Evolutionary conservation across 2,113 vertebrate species (phyloP), one percentile per base, ranked within the genome.

Genomic region (Calyptomena viridis): DNA sequence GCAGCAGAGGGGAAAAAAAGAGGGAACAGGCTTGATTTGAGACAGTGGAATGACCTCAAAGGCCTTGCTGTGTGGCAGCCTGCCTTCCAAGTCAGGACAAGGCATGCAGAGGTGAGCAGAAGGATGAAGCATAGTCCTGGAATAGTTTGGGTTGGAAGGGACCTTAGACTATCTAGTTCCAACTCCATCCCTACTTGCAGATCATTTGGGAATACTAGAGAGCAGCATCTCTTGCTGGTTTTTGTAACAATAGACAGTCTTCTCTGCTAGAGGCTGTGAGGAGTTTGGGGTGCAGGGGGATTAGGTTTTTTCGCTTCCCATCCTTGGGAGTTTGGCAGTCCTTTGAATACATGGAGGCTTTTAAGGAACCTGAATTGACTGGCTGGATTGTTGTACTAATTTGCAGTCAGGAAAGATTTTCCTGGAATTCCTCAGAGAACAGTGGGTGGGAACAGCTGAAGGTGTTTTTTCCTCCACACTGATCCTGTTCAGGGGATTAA

Each of bases 401-500:
- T 91, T 94, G 75, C 75, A 95, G 87, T 93, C 94, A 77, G 84
- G 25, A 39, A 85, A 58, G 63, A 49, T 63, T 91, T 93, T 71
- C 79, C 63, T 95, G 42, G 50, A 90, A 93, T 47, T 84, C 33
- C 39, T 73, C 62, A 47, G 91, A 85, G 91, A 93, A 47, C 74
- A 82, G 62, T 12, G 66, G 47, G 56, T 91, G 75, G 63, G 59
- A 94, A 15, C 27, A 83, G 44, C 50, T 94, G 67, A 80, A 59
- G 33, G 27, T 13, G 3, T 30, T 46, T 56, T 20, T 58, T 8
- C 11, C 37, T 93, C 53, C 58, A 27, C 10, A 18, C 52, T 63
- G 30, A 88, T 88, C 63, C 59, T 80, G 33, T 83, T 91, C 20
- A 55, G 67, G 59, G 82, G 75, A 86, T 93, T 93, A 93, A 83